These are phyloP conservation scores for Taxidea taxus DNA, from an alignment of 2,113 vertebrate genomes.

Conservation along the genomic window DNA sequence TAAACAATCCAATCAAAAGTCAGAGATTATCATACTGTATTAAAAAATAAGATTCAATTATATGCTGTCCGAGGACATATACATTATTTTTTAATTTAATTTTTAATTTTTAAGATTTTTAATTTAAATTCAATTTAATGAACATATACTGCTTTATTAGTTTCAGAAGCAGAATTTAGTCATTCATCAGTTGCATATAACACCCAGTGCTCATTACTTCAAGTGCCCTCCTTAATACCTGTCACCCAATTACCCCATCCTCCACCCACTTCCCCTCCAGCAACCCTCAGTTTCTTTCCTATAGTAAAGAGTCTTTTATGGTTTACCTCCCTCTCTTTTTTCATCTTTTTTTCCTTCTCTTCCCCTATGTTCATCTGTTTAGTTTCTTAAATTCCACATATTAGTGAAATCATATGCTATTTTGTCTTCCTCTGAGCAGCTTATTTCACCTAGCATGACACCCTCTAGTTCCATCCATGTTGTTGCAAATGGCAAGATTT, in stretches of 20 bases:
- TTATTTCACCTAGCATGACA: neutral
- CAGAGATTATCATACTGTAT: neutral
- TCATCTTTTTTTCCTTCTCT: neutral
- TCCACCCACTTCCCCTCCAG: neutral
- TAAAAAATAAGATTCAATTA: constrained; percentile 8
- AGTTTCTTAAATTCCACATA: neutral
- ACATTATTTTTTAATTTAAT: neutral
- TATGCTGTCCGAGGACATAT: neutral
- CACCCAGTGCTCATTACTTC: neutral
- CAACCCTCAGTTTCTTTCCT: neutral
- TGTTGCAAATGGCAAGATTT: neutral
- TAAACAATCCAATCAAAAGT: neutral
- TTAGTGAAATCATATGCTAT: neutral
- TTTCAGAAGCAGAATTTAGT: neutral
- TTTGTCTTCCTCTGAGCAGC: neutral
- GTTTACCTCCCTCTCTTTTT: neutral
- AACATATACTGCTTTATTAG: neutral
- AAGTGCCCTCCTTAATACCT: neutral
- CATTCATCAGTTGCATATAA: neutral
- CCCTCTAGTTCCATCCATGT: neutral
- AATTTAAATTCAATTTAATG: neutral
- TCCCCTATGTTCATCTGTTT: neutral
- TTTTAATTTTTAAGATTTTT: neutral
- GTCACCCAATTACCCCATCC: neutral
- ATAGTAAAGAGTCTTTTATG: neutral